Conservation (phyloP, 2,888 invertebrate species). For the Hemistola chrysoprasaria region DNA sequence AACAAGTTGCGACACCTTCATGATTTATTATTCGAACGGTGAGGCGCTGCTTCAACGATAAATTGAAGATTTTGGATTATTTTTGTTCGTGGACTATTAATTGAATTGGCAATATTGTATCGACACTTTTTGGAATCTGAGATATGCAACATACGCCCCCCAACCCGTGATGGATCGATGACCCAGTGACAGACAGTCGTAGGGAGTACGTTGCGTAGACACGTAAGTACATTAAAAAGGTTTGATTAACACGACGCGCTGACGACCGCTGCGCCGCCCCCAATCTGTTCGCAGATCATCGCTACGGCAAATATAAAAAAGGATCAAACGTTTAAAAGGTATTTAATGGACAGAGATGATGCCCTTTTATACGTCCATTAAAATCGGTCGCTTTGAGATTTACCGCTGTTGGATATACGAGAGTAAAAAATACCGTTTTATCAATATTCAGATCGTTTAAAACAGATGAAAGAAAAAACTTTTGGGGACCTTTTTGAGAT, state of each 20-base stretch:
- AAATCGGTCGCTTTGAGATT: conserved; percentile 75
- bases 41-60: conserved; percentile 41
- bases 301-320: conserved; percentile 75
- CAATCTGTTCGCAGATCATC: conserved; percentile 71
- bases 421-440: conserved; percentile 61
- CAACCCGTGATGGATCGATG: too few relatives aligned
- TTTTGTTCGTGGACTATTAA: too few relatives aligned
- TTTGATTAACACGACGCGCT: conserved; percentile 67
- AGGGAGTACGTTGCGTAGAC: too few relatives aligned
- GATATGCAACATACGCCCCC: too few relatives aligned
- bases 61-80: conserved; percentile 57
- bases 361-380: conserved; percentile 78
- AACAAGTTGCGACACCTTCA: conserved; percentile 67
- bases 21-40: conserved; percentile 67
- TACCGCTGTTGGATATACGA: conserved; percentile 60
- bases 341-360: conserved; percentile 79
- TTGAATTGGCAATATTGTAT: too few relatives aligned
- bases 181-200: too few relatives aligned
- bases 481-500: conserved; percentile 22
- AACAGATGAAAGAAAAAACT: conserved; percentile 43
- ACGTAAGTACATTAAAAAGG: too few relatives aligned
- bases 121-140: too few relatives aligned
- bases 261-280: too few relatives aligned
- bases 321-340: conserved; percentile 82
- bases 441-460: conserved; percentile 65